Conservation (phyloP, 1,140 invertebrate species). For the Drosophila leontia region DNA sequence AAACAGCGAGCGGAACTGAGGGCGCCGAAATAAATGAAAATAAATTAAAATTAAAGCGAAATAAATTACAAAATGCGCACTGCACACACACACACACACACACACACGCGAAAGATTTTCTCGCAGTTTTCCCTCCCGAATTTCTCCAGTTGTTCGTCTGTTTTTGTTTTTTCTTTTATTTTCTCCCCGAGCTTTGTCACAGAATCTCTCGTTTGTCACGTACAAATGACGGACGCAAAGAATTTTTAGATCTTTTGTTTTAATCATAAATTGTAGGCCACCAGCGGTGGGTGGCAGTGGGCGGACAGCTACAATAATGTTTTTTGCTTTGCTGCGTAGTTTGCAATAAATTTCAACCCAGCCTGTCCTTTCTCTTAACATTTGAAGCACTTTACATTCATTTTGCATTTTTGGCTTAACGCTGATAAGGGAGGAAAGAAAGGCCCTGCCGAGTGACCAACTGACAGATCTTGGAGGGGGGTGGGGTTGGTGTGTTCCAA, state of each 20-base stretch:
- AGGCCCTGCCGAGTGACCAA: conserved; percentile 23
- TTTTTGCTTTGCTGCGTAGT: conserved; percentile 57
- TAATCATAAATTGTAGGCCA: conserved; percentile 69
- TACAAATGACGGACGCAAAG: conserved; percentile 42
- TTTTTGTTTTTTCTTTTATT: background rate
- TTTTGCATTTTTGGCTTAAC: conserved; percentile 71
- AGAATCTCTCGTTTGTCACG: conserved; percentile 53
- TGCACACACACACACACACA: conserved; percentile 1
- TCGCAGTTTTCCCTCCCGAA: conserved; percentile 8
- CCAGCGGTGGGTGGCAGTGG: background rate
- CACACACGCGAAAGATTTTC: conserved; percentile 1
- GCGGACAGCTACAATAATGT: conserved; percentile 45
- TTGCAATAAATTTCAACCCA: conserved; percentile 71
- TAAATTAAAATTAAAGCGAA: conserved; percentile 77
- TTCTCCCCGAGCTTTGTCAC: conserved; percentile 21
- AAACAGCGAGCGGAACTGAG: conserved; percentile 2
- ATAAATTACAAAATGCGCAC: conserved; percentile 68
- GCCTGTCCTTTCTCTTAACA: conserved; percentile 9
- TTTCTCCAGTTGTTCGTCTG: conserved; percentile 1
- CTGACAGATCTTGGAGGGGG: conserved; percentile 34
- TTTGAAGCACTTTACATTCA: conserved; percentile 64
- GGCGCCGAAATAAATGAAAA: conserved; percentile 33
- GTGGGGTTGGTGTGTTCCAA: conserved; percentile 12
- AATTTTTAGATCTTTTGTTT: conserved; percentile 73
- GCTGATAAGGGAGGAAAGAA: conserved; percentile 27